Evolutionary conservation across 2,113 vertebrate species (phyloP), one percentile per base, ranked within the genome.

Genomic region (Upupa epops): DNA sequence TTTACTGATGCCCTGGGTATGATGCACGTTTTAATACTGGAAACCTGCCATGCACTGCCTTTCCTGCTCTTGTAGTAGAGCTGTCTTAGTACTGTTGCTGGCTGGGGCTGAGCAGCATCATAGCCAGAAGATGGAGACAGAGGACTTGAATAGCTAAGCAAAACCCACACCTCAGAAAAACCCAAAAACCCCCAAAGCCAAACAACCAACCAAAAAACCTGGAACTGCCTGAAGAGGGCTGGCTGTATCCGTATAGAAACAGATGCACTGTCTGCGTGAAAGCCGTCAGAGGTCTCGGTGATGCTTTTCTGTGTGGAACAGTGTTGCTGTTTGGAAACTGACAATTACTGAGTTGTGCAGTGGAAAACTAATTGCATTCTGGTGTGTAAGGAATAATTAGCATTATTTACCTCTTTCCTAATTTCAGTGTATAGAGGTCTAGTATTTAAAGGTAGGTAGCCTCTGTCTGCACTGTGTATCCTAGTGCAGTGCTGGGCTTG

Each of bases 61-160:
- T 81, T 66, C 7, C 18, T 34, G 40, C 42, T 59, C 34, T 45
- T 60, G 0, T 10, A 20, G 26, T 6, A 69, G 81, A 52, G 40
- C n/a, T 51, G 1, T 8, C 26, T 60, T 37, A 0, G 10, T 42
- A 20, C 3, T 1, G 15, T 1, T 5, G 12, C 59, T 93, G 17
- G 1, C 18, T n/a, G 68, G 20, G 36, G 54, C 58, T 82, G 86
- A 76, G 46, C 16, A 0, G 29, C 18, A 15, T 71, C 92, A 31
- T 84, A 51, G 5, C 93, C 93, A 92, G 93, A n/a, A 96, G 96
- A 70, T 95, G 93, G 96, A 96, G 95, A 92, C 92, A 93, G 71
- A 95, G 90, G 2, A 16, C 70, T 92, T 16, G 37, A 66, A 18
- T 51, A 82, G 56, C 81, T 86, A 28, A 48, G 52, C 6, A 32